phyloP scores from a whole-genome alignment of 2,888 invertebrate species.

The Ypsolopha sequella region DNA sequence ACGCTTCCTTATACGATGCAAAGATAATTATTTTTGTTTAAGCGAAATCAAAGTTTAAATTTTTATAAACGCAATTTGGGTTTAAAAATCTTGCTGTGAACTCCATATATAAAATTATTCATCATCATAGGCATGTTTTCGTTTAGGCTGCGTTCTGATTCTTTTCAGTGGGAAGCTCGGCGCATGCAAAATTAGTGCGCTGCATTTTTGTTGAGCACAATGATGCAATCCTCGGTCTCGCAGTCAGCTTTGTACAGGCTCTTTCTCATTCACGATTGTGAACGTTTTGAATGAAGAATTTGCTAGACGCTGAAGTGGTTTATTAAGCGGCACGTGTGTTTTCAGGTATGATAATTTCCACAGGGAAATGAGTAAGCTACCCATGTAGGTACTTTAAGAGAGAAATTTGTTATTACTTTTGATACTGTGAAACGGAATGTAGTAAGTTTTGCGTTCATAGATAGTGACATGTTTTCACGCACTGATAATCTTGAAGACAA shows the following conservation, averaged over 20 bases:
- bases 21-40: too few relatives aligned
- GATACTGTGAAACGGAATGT: too few relatives aligned
- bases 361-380: not conserved
- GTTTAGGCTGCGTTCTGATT: conserved; percentile 31
- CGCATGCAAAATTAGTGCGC: conserved; percentile 51
- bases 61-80: too few relatives aligned
- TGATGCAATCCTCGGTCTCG: conserved; percentile 48
- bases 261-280: conserved; percentile 44
- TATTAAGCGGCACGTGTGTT: not conserved
- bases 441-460: too few relatives aligned
- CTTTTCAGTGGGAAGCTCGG: conserved; percentile 34
- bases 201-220: conserved; percentile 59
- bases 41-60: too few relatives aligned
- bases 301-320: conserved; percentile 11
- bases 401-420: too few relatives aligned
- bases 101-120: too few relatives aligned
- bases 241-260: conserved; percentile 44
- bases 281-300: conserved; percentile 51
- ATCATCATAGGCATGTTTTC: not conserved
- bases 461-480: too few relatives aligned
- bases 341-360: not conserved
- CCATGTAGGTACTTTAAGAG: not conserved
- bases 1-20: too few relatives aligned
- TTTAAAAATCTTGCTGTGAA: too few relatives aligned
- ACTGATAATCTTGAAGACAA: too few relatives aligned